Evolutionary conservation across 2,888 invertebrate species (phyloP).

Genomic region (Trichogramma dendrolimi): DNA sequence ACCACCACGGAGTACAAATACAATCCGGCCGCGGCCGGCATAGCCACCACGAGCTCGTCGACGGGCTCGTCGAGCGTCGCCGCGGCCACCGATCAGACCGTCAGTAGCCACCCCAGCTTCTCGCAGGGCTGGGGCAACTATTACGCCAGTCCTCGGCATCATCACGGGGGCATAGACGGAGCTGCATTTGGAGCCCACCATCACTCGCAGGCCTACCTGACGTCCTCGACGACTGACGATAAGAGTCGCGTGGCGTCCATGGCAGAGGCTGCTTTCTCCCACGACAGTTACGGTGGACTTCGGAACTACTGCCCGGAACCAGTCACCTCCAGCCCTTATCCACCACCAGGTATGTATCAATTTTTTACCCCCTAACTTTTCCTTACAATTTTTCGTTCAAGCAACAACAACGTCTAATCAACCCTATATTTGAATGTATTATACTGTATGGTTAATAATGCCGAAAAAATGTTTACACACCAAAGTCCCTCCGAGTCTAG

Average conservation of each 20-base stretch:
- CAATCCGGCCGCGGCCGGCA: constrained; percentile 62
- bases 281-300: constrained; percentile 68
- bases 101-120: constrained; percentile 65
- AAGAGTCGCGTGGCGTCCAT: constrained; percentile 62
- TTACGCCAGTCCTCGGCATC: constrained; percentile 61
- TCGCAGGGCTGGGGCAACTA: constrained; percentile 75
- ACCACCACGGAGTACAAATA: constrained; percentile 48
- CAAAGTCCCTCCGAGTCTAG: too few species aligned
- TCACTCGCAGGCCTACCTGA: constrained; percentile 59
- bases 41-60: constrained; percentile 56
- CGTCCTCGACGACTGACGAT: constrained; percentile 62
- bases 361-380: constrained; percentile 2
- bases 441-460: too few species aligned
- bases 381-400: too few species aligned
- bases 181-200: constrained; percentile 52
- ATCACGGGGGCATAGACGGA: constrained; percentile 52
- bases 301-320: constrained; percentile 72
- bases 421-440: too few species aligned
- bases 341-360: constrained; percentile 69
- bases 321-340: constrained; percentile 72
- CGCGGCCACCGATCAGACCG: constrained; percentile 54
- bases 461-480: too few species aligned
- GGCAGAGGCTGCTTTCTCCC: constrained; percentile 63
- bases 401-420: too few species aligned
- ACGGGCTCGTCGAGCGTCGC: constrained; percentile 55